Evolutionary conservation across 2,113 vertebrate species (phyloP).

Genomic region (Macrotis lagotis): DNA sequence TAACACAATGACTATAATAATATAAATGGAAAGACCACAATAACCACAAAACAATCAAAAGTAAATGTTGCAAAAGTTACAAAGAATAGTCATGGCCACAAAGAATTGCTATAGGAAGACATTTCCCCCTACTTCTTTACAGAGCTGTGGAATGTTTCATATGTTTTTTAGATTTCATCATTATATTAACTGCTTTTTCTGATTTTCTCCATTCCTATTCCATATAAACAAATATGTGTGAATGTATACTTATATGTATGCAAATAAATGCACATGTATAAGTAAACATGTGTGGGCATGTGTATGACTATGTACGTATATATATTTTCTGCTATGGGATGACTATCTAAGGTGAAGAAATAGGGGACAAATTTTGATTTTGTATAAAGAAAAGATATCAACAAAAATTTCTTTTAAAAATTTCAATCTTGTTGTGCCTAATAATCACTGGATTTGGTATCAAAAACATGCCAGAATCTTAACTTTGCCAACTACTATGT

Average conservation of each 20-base stretch:
- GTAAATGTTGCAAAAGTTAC: neutral
- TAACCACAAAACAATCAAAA: neutral
- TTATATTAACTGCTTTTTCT: neutral
- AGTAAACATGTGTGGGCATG: too few species aligned
- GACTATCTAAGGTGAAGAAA: neutral
- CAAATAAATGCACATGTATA: too few species aligned
- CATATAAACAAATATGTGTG: too few species aligned
- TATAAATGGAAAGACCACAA: neutral
- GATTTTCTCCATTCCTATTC: neutral
- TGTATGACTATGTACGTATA: neutral
- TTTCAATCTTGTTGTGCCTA: neutral
- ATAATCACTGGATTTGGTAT: neutral
- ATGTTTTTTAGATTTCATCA: neutral
- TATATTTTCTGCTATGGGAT: neutral
- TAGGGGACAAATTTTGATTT: neutral
- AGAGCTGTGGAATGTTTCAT: neutral
- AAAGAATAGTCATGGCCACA: neutral
- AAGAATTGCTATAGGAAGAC: neutral
- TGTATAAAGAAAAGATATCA: neutral
- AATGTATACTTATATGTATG: too few species aligned
- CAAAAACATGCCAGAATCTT: neutral
- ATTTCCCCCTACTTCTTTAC: neutral
- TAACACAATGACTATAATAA: neutral
- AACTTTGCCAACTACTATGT: neutral
- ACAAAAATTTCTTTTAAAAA: neutral